Evolutionary conservation across 2,113 vertebrate genomes (phyloP).

Genomic region (Tragulus kanchil): DNA sequence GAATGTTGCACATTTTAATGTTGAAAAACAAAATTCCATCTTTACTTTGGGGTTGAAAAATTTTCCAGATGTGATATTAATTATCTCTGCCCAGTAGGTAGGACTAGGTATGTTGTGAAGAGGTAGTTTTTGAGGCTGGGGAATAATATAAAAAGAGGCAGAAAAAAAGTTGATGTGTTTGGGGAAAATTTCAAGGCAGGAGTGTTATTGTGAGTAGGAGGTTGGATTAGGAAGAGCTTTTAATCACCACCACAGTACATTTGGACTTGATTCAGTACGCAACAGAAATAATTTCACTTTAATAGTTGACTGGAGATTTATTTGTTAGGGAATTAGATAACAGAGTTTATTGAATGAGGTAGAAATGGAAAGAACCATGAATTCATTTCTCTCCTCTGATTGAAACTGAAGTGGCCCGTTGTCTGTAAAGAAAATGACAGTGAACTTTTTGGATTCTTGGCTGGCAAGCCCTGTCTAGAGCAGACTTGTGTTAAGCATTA

Average conservation of each 20-base stretch:
- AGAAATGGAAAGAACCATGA: not conserved
- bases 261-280: not conserved
- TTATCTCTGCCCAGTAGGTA: not conserved
- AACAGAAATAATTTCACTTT: not conserved
- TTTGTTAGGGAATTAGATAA: not conserved
- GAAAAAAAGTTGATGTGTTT: not conserved
- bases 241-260: not conserved
- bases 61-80: not conserved
- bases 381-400: not conserved
- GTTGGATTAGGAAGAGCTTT: constrained; percentile 11
- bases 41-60: not conserved
- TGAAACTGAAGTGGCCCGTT: not conserved
- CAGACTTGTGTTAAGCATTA: not conserved
- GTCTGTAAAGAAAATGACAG: not conserved
- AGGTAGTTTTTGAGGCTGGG: not conserved
- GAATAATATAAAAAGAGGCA: not conserved
- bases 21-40: not conserved
- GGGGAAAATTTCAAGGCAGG: not conserved
- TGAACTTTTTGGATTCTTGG: not conserved
- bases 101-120: not conserved
- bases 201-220: not conserved
- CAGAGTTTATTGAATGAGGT: not conserved
- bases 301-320: not conserved
- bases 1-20: not conserved
- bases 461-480: not conserved